Base-by-base conservation (phyloP, 1,140 invertebrate species). In the Tachypleus tridentatus region DNA sequence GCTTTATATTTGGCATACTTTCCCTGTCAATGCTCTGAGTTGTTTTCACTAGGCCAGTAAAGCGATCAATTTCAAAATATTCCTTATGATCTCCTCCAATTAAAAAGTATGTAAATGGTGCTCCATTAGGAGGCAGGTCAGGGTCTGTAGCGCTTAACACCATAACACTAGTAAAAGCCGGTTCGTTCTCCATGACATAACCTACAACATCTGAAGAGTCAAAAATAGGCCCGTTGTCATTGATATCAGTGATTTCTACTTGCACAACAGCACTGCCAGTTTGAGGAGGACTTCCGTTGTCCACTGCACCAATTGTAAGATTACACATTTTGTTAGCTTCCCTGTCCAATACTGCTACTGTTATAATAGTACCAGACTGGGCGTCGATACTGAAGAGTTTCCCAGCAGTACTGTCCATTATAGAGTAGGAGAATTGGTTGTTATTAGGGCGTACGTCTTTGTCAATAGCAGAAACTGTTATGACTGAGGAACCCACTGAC, bases 171-270 rank as follows among this genome's bases (percentile, higher is more conserved):
- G 64, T 70, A 53, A 64, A 70, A 4, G 70, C 51, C 3, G 68
- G 65, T 58, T 69, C 68, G 56, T 70, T 70, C 54, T 70, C 89
- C 49, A 67, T 47, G 0, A 96, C 82, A 76, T 98, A 94, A 8
- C 83, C 80, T 3, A 97, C 69, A 50, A 81, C 79, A 74, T 98
- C 94, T 51, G 97, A 89, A 3, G 87, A 79, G 7, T 91, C 83
- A 77, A 98, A 97, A 73, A 87, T 84, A 0, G 96, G 95, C 5
- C 88, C 83, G 81, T 93, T 86, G 77, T 99, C 95, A 79, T 98
- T 98, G 48, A 97, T 87, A 77, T 97, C 94, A 74, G 89, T 84
- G 52, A 97, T 78, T 62, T 86, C 82, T 68, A 98, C 86, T 49
- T 84, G 90, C 57, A 97, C 89, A 87, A 92, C 78, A 9, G 66